Base-by-base conservation (phyloP, 2,888 invertebrate genomes). In the Cepaea hortensis region DNA sequence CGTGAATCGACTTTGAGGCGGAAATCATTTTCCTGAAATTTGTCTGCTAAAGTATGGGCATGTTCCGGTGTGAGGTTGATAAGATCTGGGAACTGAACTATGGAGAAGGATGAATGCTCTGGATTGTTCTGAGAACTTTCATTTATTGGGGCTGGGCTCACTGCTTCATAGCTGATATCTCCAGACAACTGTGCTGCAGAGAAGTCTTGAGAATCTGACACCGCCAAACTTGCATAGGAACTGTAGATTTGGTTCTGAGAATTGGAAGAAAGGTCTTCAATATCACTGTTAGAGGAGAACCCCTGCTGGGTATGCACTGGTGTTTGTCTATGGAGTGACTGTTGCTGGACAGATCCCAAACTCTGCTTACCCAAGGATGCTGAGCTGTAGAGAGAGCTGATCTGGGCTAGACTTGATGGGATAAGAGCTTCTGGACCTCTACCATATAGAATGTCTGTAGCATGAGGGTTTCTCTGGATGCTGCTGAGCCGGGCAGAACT, bases 151-250 rank as follows among this genome's bases (percentile, higher is more conserved):
- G 91, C 91, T 15, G 93, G 93, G 81, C 92, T 92, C 9, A 93
- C 92, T 55, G 93, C 91, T 88, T 93, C 93, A 87, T 93, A 93
- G 62, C 88, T 91, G 87, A 92, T 91, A 5, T 90, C 90, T 11
- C 85, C 89, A 61, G 88, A 83, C 62, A 89, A 81, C 68, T 89
- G 89, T 13, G 89, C 86, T 9, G 86, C 70, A 48, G 86, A 81
- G 23, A 85, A 85, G 65, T 82, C 79, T 18, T 79, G 73, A 48
- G 82, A 70, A 20, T 86, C 83, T 7, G 86, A 35, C 46, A 85
- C 86, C 46, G 87, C 76, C n/a, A 88, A 85, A 55, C 86, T 89
- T 50, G 83, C 84, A 76, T 87, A 88, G 23, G 89, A 84, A 61
- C 85, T 55, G 77, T 88, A 90, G 61, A 88, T 79, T 79, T 89